These are phyloP conservation scores for Saxidomus purpurata DNA, from an alignment of 1,140 invertebrate genomes.

Conservation along the genomic window DNA sequence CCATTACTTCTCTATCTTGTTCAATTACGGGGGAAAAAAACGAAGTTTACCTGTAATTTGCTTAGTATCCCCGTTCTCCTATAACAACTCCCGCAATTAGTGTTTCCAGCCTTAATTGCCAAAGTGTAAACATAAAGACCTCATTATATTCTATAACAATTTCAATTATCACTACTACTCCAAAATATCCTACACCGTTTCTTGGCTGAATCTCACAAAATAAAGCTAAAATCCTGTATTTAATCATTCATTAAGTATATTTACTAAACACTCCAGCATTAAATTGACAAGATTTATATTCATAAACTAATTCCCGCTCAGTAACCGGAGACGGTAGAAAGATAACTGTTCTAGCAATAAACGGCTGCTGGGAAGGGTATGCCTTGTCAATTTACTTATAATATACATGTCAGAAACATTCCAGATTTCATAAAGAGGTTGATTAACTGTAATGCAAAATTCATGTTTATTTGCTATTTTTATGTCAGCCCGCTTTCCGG, in stretches of 20 bases:
- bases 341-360: conserved; percentile 51
- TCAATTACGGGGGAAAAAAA: neutral
- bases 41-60: conserved; percentile 5
- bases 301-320: conserved; percentile 53
- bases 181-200: neutral
- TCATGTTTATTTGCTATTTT: conserved; percentile 64
- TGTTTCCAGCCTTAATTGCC: neutral
- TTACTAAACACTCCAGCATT: conserved; percentile 48
- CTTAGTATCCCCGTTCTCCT: neutral
- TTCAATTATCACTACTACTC: conserved; percentile 20
- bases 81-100: neutral
- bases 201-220: neutral
- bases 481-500: conserved; percentile 27
- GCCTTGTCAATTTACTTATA: conserved; percentile 58
- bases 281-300: conserved; percentile 69
- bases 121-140: conserved; percentile 23
- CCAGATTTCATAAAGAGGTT: conserved; percentile 31
- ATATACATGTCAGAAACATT: conserved; percentile 63
- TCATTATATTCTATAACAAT: conserved; percentile 7
- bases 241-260: conserved; percentile 59
- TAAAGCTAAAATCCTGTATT: conserved; percentile 38
- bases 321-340: conserved; percentile 15
- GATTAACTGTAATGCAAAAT: conserved; percentile 60
- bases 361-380: conserved; percentile 19
- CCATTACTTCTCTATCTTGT: no score